Evolutionary conservation across 2,888 invertebrate species (phyloP).

Genomic region (Drosophila kambysellisi): DNA sequence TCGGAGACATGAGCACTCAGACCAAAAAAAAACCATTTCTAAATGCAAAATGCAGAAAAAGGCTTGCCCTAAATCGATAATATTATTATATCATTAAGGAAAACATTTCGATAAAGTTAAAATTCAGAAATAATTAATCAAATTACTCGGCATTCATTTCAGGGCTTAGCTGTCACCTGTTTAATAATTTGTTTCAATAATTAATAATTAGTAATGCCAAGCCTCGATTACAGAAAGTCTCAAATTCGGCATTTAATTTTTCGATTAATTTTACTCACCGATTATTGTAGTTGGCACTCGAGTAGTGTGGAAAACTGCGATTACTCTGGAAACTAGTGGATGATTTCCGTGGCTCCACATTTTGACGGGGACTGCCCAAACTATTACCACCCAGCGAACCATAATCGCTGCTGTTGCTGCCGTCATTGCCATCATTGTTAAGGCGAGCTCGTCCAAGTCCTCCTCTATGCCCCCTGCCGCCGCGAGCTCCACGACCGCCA

Average conservation of each 20-base stretch:
- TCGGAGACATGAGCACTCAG: no score
- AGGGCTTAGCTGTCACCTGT: no score
- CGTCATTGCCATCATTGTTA: conserved; percentile 16
- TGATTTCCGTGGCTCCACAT: conserved; percentile 33
- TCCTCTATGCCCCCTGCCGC: conserved; percentile 28
- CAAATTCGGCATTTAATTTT: neutral
- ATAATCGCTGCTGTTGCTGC: conserved; percentile 46
- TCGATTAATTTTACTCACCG: conserved; percentile 43
- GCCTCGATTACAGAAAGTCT: neutral
- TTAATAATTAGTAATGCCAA: no score
- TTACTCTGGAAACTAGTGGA: conserved; percentile 54
- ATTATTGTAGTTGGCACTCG: conserved; percentile 31
- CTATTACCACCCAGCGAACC: conserved; percentile 39
- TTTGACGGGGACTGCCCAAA: conserved; percentile 38
- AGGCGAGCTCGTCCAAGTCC: conserved; percentile 2
- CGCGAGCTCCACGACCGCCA: conserved; percentile 39
- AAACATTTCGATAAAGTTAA: no score
- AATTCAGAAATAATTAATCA: no score
- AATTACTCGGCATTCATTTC: neutral
- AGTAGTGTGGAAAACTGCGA: conserved; percentile 55
- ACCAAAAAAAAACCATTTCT: neutral
- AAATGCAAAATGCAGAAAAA: neutral
- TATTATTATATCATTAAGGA: no score
- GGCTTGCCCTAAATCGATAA: neutral
- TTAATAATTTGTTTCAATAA: no score